phyloP scores from a whole-genome alignment of 2,888 invertebrate genomes.

The Periphyllus acericola region DNA sequence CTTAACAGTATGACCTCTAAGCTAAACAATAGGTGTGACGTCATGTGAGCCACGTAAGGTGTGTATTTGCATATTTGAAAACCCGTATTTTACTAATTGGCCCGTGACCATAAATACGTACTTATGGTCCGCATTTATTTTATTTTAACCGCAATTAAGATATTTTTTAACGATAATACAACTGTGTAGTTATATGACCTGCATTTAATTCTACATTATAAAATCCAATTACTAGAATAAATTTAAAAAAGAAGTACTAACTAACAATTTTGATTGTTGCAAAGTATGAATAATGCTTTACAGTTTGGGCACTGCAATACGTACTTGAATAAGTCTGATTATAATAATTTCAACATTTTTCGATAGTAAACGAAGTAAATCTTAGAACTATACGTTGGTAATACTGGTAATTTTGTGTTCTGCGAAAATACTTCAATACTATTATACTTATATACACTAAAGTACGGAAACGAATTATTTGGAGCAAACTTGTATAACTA shows the following conservation, averaged over 20 bases:
- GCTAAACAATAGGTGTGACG: neutral
- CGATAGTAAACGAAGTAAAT: too few species aligned
- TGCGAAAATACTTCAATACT: too few species aligned
- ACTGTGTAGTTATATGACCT: neutral
- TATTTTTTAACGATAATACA: neutral
- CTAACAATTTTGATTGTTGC: neutral
- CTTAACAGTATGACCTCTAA: too few species aligned
- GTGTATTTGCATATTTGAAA: slow-evolving; percentile 28
- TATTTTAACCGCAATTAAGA: neutral
- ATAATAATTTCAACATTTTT: too few species aligned
- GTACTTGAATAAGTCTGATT: too few species aligned
- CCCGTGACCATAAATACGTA: neutral
- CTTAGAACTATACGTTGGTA: too few species aligned
- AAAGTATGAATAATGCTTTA: too few species aligned
- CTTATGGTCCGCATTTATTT: neutral
- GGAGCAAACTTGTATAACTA: too few species aligned
- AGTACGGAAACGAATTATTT: too few species aligned
- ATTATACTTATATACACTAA: too few species aligned
- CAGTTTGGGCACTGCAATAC: too few species aligned
- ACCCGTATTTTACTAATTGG: slow-evolving; percentile 13
- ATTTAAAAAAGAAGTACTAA: neutral
- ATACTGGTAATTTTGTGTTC: too few species aligned
- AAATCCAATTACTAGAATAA: neutral
- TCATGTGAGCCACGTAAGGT: neutral
- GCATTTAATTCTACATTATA: neutral